Conservation (phyloP, 2,797 vertebrate species). For the Lindbergichthys nudifrons region DNA sequence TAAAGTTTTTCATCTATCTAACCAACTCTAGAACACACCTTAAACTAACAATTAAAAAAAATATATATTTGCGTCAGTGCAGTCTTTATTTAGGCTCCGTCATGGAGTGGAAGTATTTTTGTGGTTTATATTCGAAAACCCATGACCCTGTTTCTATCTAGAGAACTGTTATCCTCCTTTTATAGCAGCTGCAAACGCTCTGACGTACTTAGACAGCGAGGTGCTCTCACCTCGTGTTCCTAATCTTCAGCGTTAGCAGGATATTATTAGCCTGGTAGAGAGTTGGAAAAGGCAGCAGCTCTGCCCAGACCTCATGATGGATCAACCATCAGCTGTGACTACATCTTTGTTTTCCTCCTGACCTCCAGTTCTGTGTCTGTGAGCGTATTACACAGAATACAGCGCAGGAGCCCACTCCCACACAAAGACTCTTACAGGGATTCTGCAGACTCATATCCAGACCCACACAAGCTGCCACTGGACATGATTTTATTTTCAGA, state of each 20-base stretch:
- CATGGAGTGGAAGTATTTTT: slow-evolving; percentile 33
- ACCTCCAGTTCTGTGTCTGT: slow-evolving; percentile 42
- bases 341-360: slow-evolving; percentile 61
- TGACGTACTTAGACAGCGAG: slow-evolving; percentile 75
- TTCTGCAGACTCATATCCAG: slow-evolving; percentile 33
- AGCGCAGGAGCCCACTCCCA: slow-evolving; percentile 23
- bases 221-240: slow-evolving; percentile 73
- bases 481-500: background rate
- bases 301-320: slow-evolving; percentile 44
- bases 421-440: slow-evolving; percentile 10
- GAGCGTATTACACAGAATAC: slow-evolving; percentile 32
- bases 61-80: slow-evolving; percentile 35
- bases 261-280: slow-evolving; percentile 72
- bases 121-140: slow-evolving; percentile 37
- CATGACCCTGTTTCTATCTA: slow-evolving; percentile 46
- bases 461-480: background rate
- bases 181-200: slow-evolving; percentile 70
- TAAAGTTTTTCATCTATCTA: background rate
- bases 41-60: slow-evolving; percentile 29
- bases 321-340: slow-evolving; percentile 56
- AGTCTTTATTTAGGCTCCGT: slow-evolving; percentile 22
- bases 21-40: background rate
- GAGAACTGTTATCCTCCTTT: slow-evolving; percentile 65
- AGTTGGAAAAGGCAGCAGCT: slow-evolving; percentile 51
- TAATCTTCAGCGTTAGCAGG: slow-evolving; percentile 67